Conservation (phyloP, 2,888 invertebrate species). For the Callosobruchus maculatus region DNA sequence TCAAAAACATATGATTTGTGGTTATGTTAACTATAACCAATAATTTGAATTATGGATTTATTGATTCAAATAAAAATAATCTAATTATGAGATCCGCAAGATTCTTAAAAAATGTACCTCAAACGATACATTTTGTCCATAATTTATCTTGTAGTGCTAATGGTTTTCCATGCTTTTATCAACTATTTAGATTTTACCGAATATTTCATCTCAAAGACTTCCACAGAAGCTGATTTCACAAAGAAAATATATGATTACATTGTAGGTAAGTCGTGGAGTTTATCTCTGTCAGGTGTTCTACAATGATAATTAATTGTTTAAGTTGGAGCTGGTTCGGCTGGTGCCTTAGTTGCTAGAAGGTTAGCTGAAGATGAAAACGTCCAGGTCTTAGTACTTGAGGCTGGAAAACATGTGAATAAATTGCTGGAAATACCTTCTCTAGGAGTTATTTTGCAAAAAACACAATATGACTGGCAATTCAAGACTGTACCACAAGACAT, state of each 20-base stretch:
- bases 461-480: constrained; percentile 70
- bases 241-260: constrained; percentile 56
- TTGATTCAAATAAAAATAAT: background rate
- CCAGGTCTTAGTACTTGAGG: constrained; percentile 64
- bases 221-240: constrained; percentile 8
- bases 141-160: background rate
- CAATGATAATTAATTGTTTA: constrained; percentile 13
- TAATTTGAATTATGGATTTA: background rate
- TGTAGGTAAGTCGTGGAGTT: constrained; percentile 51
- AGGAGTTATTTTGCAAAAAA: constrained; percentile 62
- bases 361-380: constrained; percentile 56
- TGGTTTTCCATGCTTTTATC: constrained; percentile 4
- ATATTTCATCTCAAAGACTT: constrained; percentile 4
- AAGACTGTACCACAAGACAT: constrained; percentile 61
- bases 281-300: constrained; percentile 12
- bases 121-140: background rate
- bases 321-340: constrained; percentile 75
- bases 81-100: background rate
- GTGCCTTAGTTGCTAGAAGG: constrained; percentile 61
- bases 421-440: constrained; percentile 63
- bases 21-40: too few relatives aligned
- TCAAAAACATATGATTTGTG: background rate
- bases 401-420: constrained; percentile 56
- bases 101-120: background rate
- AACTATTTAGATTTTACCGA: constrained; percentile 9